Conservation (phyloP, 2,113 vertebrate species). For the Machaerirhynchus nigripectus region DNA sequence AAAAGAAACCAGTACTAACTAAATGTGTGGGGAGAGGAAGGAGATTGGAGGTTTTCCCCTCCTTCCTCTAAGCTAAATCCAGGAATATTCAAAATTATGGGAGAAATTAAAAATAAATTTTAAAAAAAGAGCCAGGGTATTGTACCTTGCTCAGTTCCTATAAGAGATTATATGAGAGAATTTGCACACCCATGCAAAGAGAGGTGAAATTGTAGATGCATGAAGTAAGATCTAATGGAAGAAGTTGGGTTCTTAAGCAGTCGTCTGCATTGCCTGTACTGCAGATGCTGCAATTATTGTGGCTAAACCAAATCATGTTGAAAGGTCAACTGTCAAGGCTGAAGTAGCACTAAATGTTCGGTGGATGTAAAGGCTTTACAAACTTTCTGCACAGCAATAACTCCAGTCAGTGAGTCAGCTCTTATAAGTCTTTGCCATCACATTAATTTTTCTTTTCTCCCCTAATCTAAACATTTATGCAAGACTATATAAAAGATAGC, state of each 20-base stretch:
- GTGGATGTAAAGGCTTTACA: slow-evolving; percentile 71
- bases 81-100: slow-evolving; percentile 52
- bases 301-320: slow-evolving; percentile 66
- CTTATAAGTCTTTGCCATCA: slow-evolving; percentile 63
- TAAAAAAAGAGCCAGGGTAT: neutral
- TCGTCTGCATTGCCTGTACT: slow-evolving; percentile 30
- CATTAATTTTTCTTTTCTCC: slow-evolving; percentile 58
- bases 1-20: slow-evolving; percentile 50
- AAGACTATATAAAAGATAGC: slow-evolving; percentile 59
- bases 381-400: slow-evolving; percentile 72
- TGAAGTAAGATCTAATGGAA: slow-evolving; percentile 62
- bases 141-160: slow-evolving; percentile 51
- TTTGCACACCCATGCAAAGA: slow-evolving; percentile 19
- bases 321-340: slow-evolving; percentile 79
- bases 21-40: slow-evolving; percentile 31
- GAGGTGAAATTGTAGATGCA: slow-evolving; percentile 11
- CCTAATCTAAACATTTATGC: slow-evolving; percentile 69
- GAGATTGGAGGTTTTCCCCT: slow-evolving; percentile 11
- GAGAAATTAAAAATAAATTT: slow-evolving; percentile 5
- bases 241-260: slow-evolving; percentile 63
- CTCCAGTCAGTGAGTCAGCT: slow-evolving; percentile 68
- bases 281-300: slow-evolving; percentile 67
- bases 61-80: slow-evolving; percentile 38
- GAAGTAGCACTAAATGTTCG: slow-evolving; percentile 71
- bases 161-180: slow-evolving; percentile 50